Base-by-base conservation (phyloP, 2,113 vertebrate species). In the Pandion haliaetus region DNA sequence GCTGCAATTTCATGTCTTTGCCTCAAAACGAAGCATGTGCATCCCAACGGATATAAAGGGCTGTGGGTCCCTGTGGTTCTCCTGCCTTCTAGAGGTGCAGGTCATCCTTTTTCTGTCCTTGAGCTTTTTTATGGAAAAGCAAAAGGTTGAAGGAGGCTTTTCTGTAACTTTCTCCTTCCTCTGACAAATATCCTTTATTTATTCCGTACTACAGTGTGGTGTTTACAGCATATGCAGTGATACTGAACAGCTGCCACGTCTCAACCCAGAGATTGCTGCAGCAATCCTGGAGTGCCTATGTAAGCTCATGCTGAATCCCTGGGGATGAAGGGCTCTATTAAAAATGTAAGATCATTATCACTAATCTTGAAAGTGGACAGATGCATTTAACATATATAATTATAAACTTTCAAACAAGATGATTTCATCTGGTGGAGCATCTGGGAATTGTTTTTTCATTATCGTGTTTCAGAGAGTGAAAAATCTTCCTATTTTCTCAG, bases 331-430 rank as follows among this genome's bases (percentile, higher is more conserved):
- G 62, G 58, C 58, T 96, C 55, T 74, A 40, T 93, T 94, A 86
- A 92, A 96, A 95, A 93, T 85, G 54, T 67, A 86, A 72, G 61
- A 95, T 95, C 72, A 77, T 94, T 95, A 92, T 55, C 66, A 34
- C 73, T 96, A 90, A 95, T 95, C 91, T 93, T 92, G 70, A 58
- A 92, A 94, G 82, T 91, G 82, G 93, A 88, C 85, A 0, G 0
- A 24, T 82, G 95, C 67, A 93, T 96, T 95, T 96, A 96, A 96
- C 82, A 31, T 95, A 66, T 49, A 87, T 89, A 94, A 96, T 97
- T 94, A 92, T 93, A 72, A 96, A 97, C 90, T 92, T 96, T 54
- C 40, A 78, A 87, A 87, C 70, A 76, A 83, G 89, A 61, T 83
- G 58, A 93, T 92, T 96, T 96, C 70, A 89, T 94, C 92, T 96